A percentile compares a stretch with the other conserved stretches of the same genome.
Evolutionary conservation across 2,113 vertebrate genomes (phyloP).

Genomic region (Martes martes): DNA sequence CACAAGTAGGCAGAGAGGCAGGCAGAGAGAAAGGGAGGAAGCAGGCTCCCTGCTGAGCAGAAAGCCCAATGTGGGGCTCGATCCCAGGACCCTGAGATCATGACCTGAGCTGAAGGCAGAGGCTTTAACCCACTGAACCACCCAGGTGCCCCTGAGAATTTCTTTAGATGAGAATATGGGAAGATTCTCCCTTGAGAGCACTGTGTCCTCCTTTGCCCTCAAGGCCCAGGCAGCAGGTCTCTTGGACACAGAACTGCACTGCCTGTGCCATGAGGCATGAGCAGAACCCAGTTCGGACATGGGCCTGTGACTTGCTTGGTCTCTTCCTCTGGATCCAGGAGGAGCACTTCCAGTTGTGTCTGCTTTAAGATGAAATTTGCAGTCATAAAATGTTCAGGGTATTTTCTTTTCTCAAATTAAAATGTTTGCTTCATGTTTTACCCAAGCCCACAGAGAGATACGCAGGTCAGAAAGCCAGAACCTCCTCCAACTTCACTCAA

Average conservation of each 20-base stretch:
- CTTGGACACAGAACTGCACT: rapidly evolving
- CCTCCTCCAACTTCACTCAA: rapidly evolving
- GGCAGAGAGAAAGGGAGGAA: too few relatives aligned
- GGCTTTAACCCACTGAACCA: too few relatives aligned
- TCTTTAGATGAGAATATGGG: background rate
- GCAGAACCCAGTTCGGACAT: too few relatives aligned
- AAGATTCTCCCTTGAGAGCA: background rate
- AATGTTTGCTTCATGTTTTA: background rate
- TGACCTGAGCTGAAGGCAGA: too few relatives aligned
- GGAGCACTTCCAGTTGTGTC: background rate
- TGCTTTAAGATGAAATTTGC: background rate
- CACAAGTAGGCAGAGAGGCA: too few relatives aligned
- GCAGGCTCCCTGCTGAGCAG: too few relatives aligned
- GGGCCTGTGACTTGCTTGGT: background rate
- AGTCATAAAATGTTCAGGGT: background rate
- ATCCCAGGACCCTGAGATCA: too few relatives aligned
- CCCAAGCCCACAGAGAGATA: background rate
- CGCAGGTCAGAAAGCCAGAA: background rate
- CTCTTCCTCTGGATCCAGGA: background rate
- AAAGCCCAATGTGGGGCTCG: too few relatives aligned
- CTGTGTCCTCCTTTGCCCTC: too few relatives aligned
- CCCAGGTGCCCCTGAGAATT: background rate
- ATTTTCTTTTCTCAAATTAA: conserved; percentile 16
- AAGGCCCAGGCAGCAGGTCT: rapidly evolving
- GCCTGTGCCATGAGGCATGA: rapidly evolving